phyloP scores from a whole-genome alignment of 1,140 invertebrate species.

The Drosophila pectinifera region DNA sequence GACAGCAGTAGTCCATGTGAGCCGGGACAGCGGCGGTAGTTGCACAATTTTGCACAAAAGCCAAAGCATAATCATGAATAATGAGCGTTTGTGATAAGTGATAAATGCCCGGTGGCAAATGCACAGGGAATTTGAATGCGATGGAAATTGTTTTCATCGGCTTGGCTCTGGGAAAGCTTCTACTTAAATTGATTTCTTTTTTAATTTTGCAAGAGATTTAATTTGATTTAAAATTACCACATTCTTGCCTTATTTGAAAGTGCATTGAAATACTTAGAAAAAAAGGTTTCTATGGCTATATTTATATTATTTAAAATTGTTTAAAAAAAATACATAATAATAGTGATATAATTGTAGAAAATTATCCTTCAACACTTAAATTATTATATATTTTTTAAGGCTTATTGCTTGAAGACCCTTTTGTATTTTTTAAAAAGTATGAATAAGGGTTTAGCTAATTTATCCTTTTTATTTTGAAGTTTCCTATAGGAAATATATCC shows the following conservation, averaged over 20 bases:
- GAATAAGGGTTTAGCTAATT: background rate
- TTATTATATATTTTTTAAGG: too few relatives aligned
- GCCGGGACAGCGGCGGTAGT: constrained; percentile 57
- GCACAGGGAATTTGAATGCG: constrained; percentile 32
- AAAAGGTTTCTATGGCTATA: background rate
- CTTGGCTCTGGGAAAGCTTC: constrained; percentile 14
- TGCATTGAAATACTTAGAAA: background rate
- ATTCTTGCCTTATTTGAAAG: too few relatives aligned
- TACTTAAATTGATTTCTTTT: background rate
- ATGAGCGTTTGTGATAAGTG: constrained; percentile 83
- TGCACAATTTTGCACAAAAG: constrained; percentile 84
- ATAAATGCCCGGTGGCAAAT: constrained; percentile 73
- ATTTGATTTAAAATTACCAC: background rate
- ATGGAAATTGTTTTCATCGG: constrained; percentile 34
- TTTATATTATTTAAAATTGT: background rate
- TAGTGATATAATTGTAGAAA: too few relatives aligned
- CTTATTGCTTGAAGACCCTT: too few relatives aligned
- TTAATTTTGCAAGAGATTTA: background rate
- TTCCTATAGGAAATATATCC: background rate
- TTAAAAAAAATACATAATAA: too few relatives aligned
- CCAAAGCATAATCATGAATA: constrained; percentile 85
- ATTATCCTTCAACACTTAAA: too few relatives aligned
- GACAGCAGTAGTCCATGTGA: constrained; percentile 41
- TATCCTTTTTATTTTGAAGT: too few relatives aligned
- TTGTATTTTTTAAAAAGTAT: too few relatives aligned